A percentile compares a stretch with the other conserved stretches of the same genome.
These are phyloP conservation scores for Thalassaphorura encarpata DNA, from an alignment of 1,140 invertebrate species.

Conservation along the genomic window DNA sequence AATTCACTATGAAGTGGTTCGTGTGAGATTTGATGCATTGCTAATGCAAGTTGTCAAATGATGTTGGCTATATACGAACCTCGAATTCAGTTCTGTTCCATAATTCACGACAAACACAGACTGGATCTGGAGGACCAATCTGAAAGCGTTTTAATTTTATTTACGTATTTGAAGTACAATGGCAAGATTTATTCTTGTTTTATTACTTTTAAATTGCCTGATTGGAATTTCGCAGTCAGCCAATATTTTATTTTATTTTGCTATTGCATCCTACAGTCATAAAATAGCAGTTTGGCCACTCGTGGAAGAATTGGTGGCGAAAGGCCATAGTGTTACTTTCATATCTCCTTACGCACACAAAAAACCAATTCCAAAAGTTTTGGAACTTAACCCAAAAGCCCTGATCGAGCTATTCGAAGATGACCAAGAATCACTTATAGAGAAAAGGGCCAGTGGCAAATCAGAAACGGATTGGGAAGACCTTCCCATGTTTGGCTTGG, in stretches of 20 bases:
- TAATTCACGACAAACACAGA: too few species aligned
- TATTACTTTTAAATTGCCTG: too few species aligned
- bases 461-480: not conserved
- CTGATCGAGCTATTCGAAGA: not conserved
- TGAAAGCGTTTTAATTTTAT: too few species aligned
- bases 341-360: constrained; percentile 4
- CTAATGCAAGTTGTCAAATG: too few species aligned
- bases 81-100: too few species aligned
- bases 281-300: constrained; percentile 23
- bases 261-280: constrained; percentile 15
- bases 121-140: too few species aligned
- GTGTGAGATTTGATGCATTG: too few species aligned
- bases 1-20: too few species aligned
- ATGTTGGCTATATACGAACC: too few species aligned
- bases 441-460: not conserved
- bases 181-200: too few species aligned
- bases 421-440: not conserved
- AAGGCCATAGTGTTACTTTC: constrained; percentile 27
- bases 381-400: constrained; percentile 4
- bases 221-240: not conserved
- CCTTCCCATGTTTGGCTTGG: not conserved
- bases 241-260: constrained; percentile 23
- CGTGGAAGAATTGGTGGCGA: constrained; percentile 5
- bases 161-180: too few species aligned
- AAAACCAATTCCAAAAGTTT: constrained; percentile 12